phyloP scores from a whole-genome alignment of 2,888 invertebrate genomes.

The Lithophane ornitopus region DNA sequence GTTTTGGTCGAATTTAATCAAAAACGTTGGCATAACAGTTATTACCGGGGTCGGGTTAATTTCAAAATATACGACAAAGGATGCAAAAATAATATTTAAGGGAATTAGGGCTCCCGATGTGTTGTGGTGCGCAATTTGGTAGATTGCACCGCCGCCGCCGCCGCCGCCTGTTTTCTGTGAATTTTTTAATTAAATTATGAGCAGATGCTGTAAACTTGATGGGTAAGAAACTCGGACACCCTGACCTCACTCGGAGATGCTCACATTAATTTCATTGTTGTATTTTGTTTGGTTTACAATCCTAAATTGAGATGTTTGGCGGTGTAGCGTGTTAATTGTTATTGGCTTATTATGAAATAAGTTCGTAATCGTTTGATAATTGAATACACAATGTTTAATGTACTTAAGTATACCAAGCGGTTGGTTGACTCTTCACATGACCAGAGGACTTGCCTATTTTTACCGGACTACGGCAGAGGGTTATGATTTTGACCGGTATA shows the following conservation, averaged over 20 bases:
- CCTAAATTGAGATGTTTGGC: conserved; percentile 63
- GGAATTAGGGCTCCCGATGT: conserved; percentile 87
- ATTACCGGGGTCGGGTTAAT: conserved; percentile 85
- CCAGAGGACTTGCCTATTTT: too few species aligned
- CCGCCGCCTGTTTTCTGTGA: conserved; percentile 86
- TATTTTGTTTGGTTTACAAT: conserved; percentile 63
- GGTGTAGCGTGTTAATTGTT: conserved; percentile 43
- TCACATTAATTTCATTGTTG: conserved; percentile 64
- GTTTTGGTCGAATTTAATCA: conserved; percentile 89
- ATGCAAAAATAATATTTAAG: conserved; percentile 88
- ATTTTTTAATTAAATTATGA: conserved; percentile 91
- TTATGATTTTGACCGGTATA: too few species aligned
- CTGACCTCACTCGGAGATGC: conserved; percentile 50
- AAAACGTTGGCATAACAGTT: conserved; percentile 85
- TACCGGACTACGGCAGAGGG: too few species aligned
- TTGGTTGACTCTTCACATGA: too few species aligned
- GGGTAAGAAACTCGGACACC: conserved; percentile 71
- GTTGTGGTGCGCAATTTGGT: conserved; percentile 85
- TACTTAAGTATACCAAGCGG: too few species aligned
- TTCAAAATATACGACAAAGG: conserved; percentile 88
- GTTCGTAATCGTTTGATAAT: background rate
- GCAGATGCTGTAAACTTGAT: conserved; percentile 84
- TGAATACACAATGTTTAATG: background rate
- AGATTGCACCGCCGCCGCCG: conserved; percentile 82
- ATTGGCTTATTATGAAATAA: conserved; percentile 35